Percentiles rank a stretch among this genome's conserved stretches.
Conservation (phyloP, 2,888 invertebrate species). For the Perdita meconis region DNA sequence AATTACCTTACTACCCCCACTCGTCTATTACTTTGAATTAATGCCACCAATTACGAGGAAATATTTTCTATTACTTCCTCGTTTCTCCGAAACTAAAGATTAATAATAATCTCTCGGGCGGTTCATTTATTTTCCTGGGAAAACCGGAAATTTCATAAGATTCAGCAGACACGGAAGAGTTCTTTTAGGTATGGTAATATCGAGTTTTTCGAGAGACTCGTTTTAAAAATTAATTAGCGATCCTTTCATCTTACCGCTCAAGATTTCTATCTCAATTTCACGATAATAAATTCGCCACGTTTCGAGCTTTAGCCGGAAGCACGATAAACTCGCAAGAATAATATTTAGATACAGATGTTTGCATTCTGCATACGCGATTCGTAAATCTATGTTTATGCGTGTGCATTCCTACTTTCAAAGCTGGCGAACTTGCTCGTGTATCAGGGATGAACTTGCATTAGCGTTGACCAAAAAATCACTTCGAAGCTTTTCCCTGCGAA, state of each 20-base stretch:
- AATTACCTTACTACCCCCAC: conserved; percentile 16
- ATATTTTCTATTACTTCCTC: too few species aligned
- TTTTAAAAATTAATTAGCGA: conserved; percentile 10
- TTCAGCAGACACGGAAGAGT: too few species aligned
- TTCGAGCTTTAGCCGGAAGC: neutral
- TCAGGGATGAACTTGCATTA: too few species aligned
- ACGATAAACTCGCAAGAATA: neutral
- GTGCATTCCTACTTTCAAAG: neutral
- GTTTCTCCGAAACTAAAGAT: too few species aligned
- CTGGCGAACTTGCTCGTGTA: neutral
- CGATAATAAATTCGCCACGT: neutral
- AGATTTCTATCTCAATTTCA: neutral
- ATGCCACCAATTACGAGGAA: conserved; percentile 18
- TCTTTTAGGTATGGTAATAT: too few species aligned
- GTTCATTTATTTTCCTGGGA: neutral
- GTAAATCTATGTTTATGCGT: conserved; percentile 6
- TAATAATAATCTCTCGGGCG: too few species aligned
- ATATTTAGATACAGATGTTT: neutral
- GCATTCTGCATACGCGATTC: neutral
- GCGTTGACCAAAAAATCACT: too few species aligned
- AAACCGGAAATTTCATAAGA: neutral
- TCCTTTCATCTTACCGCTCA: neutral
- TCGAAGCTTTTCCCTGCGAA: too few species aligned
- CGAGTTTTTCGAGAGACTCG: neutral
- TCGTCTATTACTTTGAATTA: conserved; percentile 21